Conservation (phyloP, 2,888 invertebrate species). For the Acanthococcus lagerstroemiae region DNA sequence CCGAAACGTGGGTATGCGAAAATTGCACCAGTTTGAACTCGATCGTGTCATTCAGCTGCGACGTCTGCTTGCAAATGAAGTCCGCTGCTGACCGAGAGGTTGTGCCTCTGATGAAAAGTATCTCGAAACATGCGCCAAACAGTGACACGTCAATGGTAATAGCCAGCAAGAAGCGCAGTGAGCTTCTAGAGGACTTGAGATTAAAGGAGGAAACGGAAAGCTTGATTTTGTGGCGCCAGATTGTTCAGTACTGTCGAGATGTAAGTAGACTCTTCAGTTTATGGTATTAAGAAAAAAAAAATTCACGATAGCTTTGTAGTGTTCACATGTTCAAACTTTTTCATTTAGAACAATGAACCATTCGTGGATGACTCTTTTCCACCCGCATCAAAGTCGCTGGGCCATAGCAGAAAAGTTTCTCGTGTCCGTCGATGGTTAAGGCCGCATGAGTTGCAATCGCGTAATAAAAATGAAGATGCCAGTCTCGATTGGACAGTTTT, state of each 20-base stretch:
- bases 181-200: background rate
- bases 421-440: background rate
- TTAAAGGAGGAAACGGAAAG: background rate
- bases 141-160: background rate
- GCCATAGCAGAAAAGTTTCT: background rate
- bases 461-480: background rate
- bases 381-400: background rate
- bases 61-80: no score
- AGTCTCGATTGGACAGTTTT: background rate
- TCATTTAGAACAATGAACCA: background rate
- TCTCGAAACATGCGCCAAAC: background rate
- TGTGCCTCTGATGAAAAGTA: background rate
- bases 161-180: background rate
- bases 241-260: background rate
- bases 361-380: background rate
- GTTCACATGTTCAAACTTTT: background rate
- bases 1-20: background rate
- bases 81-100: no score
- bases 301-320: background rate
- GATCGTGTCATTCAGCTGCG: background rate
- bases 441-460: background rate
- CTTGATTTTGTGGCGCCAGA: background rate
- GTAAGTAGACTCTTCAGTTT: background rate
- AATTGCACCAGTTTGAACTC: background rate
- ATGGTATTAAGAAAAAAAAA: background rate